Evolutionary conservation across 2,797 vertebrate species (phyloP).

Genomic region (Trachurus trachurus): DNA sequence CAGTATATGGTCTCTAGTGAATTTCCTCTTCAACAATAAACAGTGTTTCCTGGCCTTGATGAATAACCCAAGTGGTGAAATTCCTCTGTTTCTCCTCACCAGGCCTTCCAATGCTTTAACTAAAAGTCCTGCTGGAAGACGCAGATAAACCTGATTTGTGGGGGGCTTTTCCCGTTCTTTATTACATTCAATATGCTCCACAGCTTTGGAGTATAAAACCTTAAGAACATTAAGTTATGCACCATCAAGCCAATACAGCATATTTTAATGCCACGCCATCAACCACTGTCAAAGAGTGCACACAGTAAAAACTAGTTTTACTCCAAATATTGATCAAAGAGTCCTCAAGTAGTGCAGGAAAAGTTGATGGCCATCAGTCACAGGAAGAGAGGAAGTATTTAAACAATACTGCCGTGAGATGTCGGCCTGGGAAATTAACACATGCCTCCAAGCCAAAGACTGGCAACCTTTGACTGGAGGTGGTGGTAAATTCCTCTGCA

Average conservation of each 20-base stretch:
- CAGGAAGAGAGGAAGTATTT: slow-evolving; percentile 25
- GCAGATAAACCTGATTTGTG: slow-evolving; percentile 72
- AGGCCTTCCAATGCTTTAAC: slow-evolving; percentile 28
- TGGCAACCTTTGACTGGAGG: slow-evolving; percentile 51
- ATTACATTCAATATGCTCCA: slow-evolving; percentile 58
- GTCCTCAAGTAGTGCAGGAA: slow-evolving; percentile 25
- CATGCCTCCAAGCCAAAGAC: slow-evolving; percentile 49
- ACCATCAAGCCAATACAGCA: slow-evolving; percentile 44
- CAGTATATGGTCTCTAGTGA: slow-evolving; percentile 51
- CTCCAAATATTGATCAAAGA: slow-evolving; percentile 55
- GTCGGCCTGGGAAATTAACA: slow-evolving; percentile 56
- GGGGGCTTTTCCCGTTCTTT: slow-evolving; percentile 53
- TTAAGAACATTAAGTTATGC: slow-evolving; percentile 45
- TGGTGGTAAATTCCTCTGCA: slow-evolving; percentile 31
- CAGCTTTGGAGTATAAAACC: slow-evolving; percentile 31
- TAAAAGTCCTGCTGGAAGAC: slow-evolving; percentile 57
- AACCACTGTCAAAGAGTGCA: slow-evolving; percentile 20
- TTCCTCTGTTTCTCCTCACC: slow-evolving; percentile 54
- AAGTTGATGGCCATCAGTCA: slow-evolving; percentile 35
- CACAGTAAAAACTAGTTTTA: slow-evolving; percentile 26
- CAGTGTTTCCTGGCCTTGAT: slow-evolving; percentile 68
- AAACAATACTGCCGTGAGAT: slow-evolving; percentile 40
- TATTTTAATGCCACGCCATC: slow-evolving; percentile 39
- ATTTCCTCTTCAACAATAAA: slow-evolving; percentile 67
- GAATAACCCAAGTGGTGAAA: slow-evolving; percentile 58